These are phyloP conservation scores for Sus scrofa DNA, from an alignment of 2,113 vertebrate species.

Conservation along the genomic window DNA sequence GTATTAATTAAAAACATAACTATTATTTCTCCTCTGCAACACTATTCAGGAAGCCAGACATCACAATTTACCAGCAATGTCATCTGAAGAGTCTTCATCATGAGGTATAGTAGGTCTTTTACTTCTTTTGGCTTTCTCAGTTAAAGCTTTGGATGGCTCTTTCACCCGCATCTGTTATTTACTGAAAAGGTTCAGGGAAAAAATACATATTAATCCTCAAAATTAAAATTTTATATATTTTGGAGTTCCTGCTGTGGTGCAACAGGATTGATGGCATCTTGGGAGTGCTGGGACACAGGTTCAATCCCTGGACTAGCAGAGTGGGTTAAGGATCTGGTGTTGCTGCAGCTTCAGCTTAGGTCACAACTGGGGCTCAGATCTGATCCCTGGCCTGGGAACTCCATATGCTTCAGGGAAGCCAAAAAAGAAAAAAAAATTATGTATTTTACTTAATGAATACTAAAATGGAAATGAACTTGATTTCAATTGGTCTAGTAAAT, in stretches of 20 bases:
- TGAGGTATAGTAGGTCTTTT: constrained; percentile 92
- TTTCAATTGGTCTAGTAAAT: background rate
- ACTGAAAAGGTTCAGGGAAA: constrained; percentile 67
- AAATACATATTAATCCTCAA: constrained; percentile 47
- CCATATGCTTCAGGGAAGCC: too few relatives aligned
- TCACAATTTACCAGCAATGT: constrained; percentile 93
- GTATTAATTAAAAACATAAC: background rate
- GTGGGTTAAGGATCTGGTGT: too few relatives aligned
- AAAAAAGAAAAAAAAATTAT: background rate
- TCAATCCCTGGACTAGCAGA: too few relatives aligned
- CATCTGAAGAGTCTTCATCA: constrained; percentile 98
- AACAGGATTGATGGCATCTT: too few relatives aligned
- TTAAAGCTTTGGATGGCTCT: constrained; percentile 93
- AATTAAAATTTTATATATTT: constrained; percentile 9
- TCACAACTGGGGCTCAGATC: too few relatives aligned
- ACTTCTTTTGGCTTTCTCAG: constrained; percentile 95
- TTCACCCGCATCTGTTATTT: constrained; percentile 98
- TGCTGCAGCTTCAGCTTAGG: too few relatives aligned
- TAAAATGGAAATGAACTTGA: constrained; percentile 11
- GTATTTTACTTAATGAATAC: constrained; percentile 44
- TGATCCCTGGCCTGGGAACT: too few relatives aligned
- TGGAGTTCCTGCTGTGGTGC: too few relatives aligned
- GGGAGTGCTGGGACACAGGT: too few relatives aligned
- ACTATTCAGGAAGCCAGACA: background rate
- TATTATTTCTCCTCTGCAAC: constrained; percentile 32